These are phyloP conservation scores for Chloroceryle inda DNA, from an alignment of 2,797 vertebrate species.

Conservation along the genomic window DNA sequence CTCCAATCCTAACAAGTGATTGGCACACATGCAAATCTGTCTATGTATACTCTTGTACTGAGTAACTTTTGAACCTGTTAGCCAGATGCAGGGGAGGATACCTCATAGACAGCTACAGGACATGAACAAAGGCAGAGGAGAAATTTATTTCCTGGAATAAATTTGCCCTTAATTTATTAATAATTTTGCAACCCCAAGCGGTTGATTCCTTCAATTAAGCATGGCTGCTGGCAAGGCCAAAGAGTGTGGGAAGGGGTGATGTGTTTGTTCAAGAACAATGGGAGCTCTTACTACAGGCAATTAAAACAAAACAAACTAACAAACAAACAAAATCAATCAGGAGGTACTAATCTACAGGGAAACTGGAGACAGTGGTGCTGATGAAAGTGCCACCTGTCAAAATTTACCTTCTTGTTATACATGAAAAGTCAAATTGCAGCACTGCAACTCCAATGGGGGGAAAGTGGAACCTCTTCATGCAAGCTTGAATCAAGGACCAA, in stretches of 20 bases:
- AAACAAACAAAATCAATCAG: not conserved
- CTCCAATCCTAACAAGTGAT: not conserved
- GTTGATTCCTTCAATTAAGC: not conserved
- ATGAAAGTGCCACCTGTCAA: not conserved
- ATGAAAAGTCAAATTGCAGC: not conserved
- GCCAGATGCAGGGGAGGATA: not conserved
- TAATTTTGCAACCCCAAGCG: not conserved
- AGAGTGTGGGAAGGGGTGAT: not conserved
- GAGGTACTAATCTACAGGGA: not conserved
- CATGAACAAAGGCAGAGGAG: not conserved
- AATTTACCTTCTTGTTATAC: not conserved
- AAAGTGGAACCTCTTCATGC: not conserved
- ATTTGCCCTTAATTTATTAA: not conserved
- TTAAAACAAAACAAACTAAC: not conserved
- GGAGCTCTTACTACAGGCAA: not conserved
- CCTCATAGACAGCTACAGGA: not conserved
- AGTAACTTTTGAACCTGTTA: not conserved
- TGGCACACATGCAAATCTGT: not conserved
- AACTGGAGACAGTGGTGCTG: not conserved
- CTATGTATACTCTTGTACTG: not conserved
- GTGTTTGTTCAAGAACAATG: not conserved
- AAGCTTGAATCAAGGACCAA: not conserved
- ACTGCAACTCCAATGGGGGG: accelerated
- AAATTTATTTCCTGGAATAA: not conserved
- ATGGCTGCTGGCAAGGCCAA: not conserved